These are phyloP conservation scores for Spodoptera frugiperda DNA, from an alignment of 1,140 invertebrate genomes.

Conservation along the genomic window DNA sequence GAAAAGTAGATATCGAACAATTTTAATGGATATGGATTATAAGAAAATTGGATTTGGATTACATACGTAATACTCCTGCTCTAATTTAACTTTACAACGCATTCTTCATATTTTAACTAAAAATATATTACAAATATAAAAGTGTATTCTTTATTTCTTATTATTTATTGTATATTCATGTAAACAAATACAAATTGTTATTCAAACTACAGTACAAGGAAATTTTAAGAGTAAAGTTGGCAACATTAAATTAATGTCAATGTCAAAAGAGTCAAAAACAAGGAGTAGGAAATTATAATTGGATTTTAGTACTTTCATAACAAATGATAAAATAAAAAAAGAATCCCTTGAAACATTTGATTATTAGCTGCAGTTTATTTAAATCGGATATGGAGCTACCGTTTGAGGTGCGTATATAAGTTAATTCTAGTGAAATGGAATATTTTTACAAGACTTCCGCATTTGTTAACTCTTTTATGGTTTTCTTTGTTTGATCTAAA, in stretches of 20 bases:
- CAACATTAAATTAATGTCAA: slow-evolving; percentile 12
- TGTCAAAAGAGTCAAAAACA: slow-evolving; percentile 40
- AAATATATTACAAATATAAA: too few relatives aligned
- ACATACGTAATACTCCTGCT: too few relatives aligned
- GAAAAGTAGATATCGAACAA: too few relatives aligned
- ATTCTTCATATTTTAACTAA: too few relatives aligned
- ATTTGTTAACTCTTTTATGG: slow-evolving; percentile 34
- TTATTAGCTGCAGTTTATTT: neutral
- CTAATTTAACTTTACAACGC: too few relatives aligned
- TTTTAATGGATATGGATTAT: too few relatives aligned
- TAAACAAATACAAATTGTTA: too few relatives aligned
- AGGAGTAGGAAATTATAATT: slow-evolving; percentile 13
- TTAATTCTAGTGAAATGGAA: neutral
- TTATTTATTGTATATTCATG: too few relatives aligned
- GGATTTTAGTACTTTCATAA: slow-evolving; percentile 31
- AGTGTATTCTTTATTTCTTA: too few relatives aligned
- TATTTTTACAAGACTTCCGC: slow-evolving; percentile 40
- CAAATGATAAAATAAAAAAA: neutral
- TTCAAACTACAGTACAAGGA: too few relatives aligned
- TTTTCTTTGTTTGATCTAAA: slow-evolving; percentile 73
- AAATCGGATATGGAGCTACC: slow-evolving; percentile 63
- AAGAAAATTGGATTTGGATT: too few relatives aligned
- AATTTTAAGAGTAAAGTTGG: neutral
- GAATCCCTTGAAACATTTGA: neutral
- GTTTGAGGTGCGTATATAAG: slow-evolving; percentile 69